phyloP scores from a whole-genome alignment of 1,140 invertebrate species.

The Monomorium pharaonis region DNA sequence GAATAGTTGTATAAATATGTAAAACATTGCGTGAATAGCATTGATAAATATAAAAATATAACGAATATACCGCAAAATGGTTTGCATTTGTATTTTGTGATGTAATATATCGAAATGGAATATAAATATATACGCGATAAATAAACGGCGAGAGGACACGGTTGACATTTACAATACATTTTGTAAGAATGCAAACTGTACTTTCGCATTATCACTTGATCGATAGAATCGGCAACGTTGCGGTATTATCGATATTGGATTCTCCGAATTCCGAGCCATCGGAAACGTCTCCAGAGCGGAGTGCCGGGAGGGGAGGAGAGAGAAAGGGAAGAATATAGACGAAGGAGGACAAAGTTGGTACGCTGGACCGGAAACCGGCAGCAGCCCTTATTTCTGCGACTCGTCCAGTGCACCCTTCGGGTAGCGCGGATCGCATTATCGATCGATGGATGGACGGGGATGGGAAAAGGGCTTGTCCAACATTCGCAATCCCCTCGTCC shows the following conservation, averaged over 20 bases:
- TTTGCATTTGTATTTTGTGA: no score
- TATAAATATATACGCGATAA: no score
- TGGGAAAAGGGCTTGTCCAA: slow-evolving; percentile 65
- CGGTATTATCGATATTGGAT: slow-evolving; percentile 6
- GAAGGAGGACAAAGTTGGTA: slow-evolving; percentile 19
- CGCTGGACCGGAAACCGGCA: slow-evolving; percentile 37
- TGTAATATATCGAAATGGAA: no score
- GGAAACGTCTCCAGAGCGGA: neutral
- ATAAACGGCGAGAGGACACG: no score
- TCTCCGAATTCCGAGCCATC: neutral
- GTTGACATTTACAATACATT: neutral
- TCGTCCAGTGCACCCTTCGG: slow-evolving; percentile 72
- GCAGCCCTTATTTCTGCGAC: slow-evolving; percentile 73
- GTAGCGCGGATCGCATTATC: slow-evolving; percentile 72
- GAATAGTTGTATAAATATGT: neutral
- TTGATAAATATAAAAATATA: no score
- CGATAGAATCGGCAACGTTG: neutral
- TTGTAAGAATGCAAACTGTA: no score
- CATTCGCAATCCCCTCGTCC: neutral
- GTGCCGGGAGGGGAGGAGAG: neutral
- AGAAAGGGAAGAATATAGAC: no score
- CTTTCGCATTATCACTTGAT: neutral
- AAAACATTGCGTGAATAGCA: no score
- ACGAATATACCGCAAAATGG: no score
- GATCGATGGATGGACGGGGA: slow-evolving; percentile 68